phyloP scores from a whole-genome alignment of 2,888 invertebrate genomes.

The Nudaria mundana region DNA sequence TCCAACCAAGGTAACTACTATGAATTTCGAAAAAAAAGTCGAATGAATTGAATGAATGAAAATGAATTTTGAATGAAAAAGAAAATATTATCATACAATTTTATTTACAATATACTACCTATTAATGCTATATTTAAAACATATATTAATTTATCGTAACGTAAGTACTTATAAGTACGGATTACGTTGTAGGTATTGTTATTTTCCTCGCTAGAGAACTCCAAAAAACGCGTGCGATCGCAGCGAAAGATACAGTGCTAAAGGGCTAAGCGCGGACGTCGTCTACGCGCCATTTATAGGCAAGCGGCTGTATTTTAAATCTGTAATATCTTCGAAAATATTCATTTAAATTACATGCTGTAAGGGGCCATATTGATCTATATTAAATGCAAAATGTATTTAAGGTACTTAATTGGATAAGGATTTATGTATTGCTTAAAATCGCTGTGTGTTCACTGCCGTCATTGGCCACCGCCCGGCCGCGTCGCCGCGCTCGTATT shows the following conservation, averaged over 20 bases:
- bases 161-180: too few relatives aligned
- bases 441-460: too few relatives aligned
- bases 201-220: slow-evolving; percentile 1
- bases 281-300: slow-evolving; percentile 5
- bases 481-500: neutral
- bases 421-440: neutral
- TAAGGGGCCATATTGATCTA: neutral
- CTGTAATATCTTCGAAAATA: neutral
- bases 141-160: too few relatives aligned
- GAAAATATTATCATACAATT: too few relatives aligned
- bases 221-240: slow-evolving; percentile 5
- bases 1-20: too few relatives aligned
- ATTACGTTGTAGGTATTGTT: too few relatives aligned
- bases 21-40: too few relatives aligned
- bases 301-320: neutral
- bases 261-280: neutral
- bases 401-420: neutral
- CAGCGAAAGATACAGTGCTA: slow-evolving; percentile 4
- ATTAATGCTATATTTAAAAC: too few relatives aligned
- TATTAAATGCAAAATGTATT: neutral
- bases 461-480: too few relatives aligned
- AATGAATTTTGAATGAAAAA: too few relatives aligned
- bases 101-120: too few relatives aligned
- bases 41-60: too few relatives aligned
- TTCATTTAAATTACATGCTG: neutral